Percentiles rank a stretch among this genome's conserved stretches.
These are phyloP conservation scores for Andricus quercusramuli DNA, from an alignment of 2,888 invertebrate species.

Conservation along the genomic window DNA sequence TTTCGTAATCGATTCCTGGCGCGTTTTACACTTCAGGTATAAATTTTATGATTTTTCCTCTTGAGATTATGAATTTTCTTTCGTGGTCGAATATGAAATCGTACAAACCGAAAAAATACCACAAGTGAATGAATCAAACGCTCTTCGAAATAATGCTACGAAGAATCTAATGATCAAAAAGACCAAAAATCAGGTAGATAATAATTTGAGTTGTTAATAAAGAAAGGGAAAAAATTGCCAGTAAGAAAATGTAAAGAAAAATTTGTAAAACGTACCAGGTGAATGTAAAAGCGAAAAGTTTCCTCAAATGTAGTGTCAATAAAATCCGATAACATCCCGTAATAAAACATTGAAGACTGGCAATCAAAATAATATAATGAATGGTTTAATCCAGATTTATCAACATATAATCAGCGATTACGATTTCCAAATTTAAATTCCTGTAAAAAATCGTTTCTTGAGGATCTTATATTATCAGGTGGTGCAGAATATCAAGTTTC, in stretches of 20 bases:
- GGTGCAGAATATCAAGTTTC: neutral
- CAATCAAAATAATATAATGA: slow-evolving; percentile 69
- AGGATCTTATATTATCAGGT: neutral
- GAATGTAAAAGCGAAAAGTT: neutral
- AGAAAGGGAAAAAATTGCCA: slow-evolving; percentile 1
- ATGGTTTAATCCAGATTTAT: slow-evolving; percentile 54
- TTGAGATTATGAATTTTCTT: no score
- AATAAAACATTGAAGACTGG: slow-evolving; percentile 71
- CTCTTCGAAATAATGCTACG: slow-evolving; percentile 34
- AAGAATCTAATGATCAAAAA: slow-evolving; percentile 39
- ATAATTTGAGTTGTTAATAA: slow-evolving; percentile 41
- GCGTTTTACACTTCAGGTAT: neutral
- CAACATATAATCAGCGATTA: neutral
- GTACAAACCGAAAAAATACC: neutral
- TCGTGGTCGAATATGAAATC: neutral
- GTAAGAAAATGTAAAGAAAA: neutral
- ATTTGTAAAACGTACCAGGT: neutral
- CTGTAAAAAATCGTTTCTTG: neutral
- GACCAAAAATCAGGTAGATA: slow-evolving; percentile 48
- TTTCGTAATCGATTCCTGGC: neutral
- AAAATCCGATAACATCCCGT: slow-evolving; percentile 6
- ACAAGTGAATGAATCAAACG: slow-evolving; percentile 3
- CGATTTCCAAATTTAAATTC: neutral
- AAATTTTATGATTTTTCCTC: no score
- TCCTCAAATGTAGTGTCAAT: neutral